Conservation (phyloP, 2,113 vertebrate genomes). For the Poeciliopsis turrubarensis region DNA sequence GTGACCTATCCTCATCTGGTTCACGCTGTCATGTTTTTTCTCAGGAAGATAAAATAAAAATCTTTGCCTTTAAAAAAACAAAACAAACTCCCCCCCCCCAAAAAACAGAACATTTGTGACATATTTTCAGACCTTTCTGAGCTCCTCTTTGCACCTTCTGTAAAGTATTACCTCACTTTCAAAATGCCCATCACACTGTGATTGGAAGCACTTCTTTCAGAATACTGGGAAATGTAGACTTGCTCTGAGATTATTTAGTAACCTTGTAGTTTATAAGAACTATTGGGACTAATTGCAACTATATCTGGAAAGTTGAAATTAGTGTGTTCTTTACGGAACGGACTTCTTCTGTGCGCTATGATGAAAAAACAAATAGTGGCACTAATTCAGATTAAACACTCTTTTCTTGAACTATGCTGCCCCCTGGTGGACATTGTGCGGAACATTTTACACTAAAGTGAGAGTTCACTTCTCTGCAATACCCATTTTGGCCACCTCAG, state of each 20-base stretch:
- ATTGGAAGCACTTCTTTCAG: background rate
- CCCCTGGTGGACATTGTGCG: constrained; percentile 46
- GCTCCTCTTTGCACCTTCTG: constrained; percentile 2
- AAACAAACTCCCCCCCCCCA: no score
- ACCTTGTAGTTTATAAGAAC: background rate
- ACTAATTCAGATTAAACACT: no score
- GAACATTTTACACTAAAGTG: background rate
- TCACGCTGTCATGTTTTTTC: constrained; percentile 42
- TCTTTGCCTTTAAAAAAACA: constrained; percentile 50
- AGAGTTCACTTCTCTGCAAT: constrained; percentile 11
- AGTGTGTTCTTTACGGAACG: background rate
- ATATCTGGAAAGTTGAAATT: background rate
- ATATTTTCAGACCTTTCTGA: constrained; percentile 12
- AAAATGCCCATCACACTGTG: no score
- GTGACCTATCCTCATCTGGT: constrained; percentile 25
- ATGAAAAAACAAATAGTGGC: no score
- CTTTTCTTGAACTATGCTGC: constrained; percentile 53
- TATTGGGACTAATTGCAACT: no score
- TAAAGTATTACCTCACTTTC: no score
- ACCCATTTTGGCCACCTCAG: constrained; percentile 19
- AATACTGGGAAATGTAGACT: background rate
- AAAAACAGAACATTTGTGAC: constrained; percentile 67
- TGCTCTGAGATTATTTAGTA: no score
- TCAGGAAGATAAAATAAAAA: constrained; percentile 63
- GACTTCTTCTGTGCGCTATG: no score